Percentiles rank a stretch among this genome's conserved stretches.
Conservation (phyloP, 1,140 invertebrate species). For the Heliconius melpomene region DNA sequence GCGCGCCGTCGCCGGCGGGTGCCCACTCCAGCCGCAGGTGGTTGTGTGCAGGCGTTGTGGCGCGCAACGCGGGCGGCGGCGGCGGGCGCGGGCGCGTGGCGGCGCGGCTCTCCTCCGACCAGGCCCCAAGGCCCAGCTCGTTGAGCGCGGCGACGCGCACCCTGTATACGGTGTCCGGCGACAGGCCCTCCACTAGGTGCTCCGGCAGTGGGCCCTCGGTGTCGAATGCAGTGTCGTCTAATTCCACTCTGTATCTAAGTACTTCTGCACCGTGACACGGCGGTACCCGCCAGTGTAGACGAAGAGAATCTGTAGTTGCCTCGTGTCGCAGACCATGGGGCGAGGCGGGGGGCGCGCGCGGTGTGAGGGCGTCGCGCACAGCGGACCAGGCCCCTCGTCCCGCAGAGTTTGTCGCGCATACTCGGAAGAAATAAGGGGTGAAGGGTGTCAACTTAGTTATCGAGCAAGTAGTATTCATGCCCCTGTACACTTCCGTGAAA, state of each 20-base stretch:
- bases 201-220: conserved; percentile 81
- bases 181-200: conserved; percentile 79
- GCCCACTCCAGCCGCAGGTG: conserved; percentile 93
- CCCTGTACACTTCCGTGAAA: conserved; percentile 82
- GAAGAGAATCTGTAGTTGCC: conserved; percentile 85
- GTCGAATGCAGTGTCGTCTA: conserved; percentile 84
- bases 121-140: conserved; percentile 89
- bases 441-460: conserved; percentile 88
- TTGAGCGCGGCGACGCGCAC: conserved; percentile 91
- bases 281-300: conserved; percentile 88
- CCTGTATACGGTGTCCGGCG: conserved; percentile 84
- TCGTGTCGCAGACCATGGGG: conserved; percentile 83
- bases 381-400: conserved; percentile 88
- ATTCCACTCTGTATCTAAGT: conserved; percentile 88
- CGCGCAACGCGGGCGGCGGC: conserved; percentile 87
- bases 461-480: conserved; percentile 82
- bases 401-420: conserved; percentile 89
- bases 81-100: conserved; percentile 89
- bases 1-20: conserved; percentile 86
- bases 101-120: conserved; percentile 86
- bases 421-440: conserved; percentile 89
- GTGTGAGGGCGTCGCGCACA: conserved; percentile 83
- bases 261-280: conserved; percentile 87
- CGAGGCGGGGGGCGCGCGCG: conserved; percentile 87
- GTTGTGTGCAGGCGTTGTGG: conserved; percentile 87